Conservation (phyloP, 2,113 vertebrate species). For the Pionites leucogaster region DNA sequence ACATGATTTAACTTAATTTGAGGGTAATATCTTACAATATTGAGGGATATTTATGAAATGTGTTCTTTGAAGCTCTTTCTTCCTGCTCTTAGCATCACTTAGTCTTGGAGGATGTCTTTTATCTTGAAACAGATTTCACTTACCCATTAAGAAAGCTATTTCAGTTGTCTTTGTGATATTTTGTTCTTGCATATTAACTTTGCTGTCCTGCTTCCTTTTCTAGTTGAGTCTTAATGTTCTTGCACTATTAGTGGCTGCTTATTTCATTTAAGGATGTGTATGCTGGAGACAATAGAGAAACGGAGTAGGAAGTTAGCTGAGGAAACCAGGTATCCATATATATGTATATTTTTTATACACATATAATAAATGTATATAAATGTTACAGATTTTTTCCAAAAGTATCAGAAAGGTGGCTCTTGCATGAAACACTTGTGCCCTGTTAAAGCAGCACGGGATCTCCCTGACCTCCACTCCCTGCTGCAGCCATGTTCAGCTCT, state of each 20-base stretch:
- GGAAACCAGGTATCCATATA: neutral
- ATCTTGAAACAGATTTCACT: slow-evolving; percentile 22
- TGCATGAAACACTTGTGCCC: neutral
- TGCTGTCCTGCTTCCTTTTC: neutral
- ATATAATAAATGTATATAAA: neutral
- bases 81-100: slow-evolving; percentile 18
- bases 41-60: neutral
- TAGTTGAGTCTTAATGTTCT: neutral
- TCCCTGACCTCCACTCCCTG: neutral
- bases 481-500: neutral
- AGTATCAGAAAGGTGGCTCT: neutral
- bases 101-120: slow-evolving; percentile 15
- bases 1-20: slow-evolving; percentile 19
- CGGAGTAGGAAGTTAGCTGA: neutral
- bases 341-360: neutral
- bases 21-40: neutral
- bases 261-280: neutral
- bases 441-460: neutral
- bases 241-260: neutral
- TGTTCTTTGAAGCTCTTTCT: slow-evolving; percentile 21
- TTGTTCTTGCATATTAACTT: neutral
- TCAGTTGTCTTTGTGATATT: neutral
- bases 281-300: neutral
- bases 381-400: neutral
- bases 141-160: slow-evolving; percentile 6